Evolutionary conservation across 2,113 vertebrate genomes (phyloP).

Genomic region (Apistogramma diplotaenia): DNA sequence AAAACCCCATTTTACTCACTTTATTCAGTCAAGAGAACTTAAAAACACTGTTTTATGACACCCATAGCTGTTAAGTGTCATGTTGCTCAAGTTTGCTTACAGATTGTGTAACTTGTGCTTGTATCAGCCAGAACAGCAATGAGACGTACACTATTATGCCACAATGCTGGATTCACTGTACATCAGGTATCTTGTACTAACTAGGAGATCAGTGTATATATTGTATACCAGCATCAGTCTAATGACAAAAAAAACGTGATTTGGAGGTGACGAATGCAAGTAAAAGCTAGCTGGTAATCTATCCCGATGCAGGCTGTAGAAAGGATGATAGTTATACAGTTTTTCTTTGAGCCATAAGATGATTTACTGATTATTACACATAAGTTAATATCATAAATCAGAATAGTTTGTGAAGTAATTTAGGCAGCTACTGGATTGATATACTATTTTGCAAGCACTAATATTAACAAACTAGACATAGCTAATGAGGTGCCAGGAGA

Average conservation of each 20-base stretch:
- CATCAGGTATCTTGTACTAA: not conserved
- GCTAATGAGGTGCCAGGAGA: not conserved
- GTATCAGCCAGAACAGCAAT: not conserved
- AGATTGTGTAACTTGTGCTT: not conserved
- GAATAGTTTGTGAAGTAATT: not conserved
- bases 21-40: not conserved
- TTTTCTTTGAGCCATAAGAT: not conserved
- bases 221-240: not conserved
- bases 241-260: not conserved
- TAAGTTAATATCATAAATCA: not conserved
- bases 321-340: not conserved
- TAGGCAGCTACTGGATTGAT: not conserved
- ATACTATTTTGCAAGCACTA: not conserved
- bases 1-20: not conserved
- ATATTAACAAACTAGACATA: not conserved
- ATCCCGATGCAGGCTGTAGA: fast-evolving
- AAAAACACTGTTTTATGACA: not conserved
- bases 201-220: not conserved
- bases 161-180: not conserved
- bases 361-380: no score
- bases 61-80: not conserved
- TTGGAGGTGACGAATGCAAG: not conserved
- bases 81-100: not conserved
- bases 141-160: not conserved
- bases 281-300: not conserved